Conservation (phyloP, 2,888 invertebrate genomes). For the Tachina lurida region DNA sequence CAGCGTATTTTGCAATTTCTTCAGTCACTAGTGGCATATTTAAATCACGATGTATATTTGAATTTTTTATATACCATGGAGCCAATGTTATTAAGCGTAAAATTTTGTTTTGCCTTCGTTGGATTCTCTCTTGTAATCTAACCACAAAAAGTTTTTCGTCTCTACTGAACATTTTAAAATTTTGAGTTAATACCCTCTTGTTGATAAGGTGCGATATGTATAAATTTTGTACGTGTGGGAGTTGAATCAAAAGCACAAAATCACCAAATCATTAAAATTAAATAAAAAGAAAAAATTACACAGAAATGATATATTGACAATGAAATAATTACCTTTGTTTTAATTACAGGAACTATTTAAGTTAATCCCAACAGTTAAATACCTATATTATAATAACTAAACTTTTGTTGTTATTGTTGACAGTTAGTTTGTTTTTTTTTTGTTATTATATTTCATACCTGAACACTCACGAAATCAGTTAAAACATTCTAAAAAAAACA, state of each 20-base stretch:
- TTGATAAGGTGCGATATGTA: too few species aligned
- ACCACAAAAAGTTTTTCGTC: too few species aligned
- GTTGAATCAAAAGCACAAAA: background rate
- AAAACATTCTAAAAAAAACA: slow-evolving; percentile 12
- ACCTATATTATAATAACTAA: background rate
- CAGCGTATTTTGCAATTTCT: too few species aligned
- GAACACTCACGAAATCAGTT: slow-evolving; percentile 7
- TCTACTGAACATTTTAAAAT: too few species aligned
- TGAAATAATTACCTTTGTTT: slow-evolving; percentile 56
- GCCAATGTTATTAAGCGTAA: too few species aligned
- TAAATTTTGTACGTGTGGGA: slow-evolving; percentile 11
- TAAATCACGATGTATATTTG: too few species aligned
- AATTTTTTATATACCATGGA: too few species aligned
- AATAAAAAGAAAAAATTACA: background rate
- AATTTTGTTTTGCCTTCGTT: too few species aligned
- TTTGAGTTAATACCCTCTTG: too few species aligned
- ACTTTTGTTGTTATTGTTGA: background rate
- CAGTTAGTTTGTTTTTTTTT: slow-evolving; percentile 15
- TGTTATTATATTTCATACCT: background rate
- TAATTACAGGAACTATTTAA: slow-evolving; percentile 57
- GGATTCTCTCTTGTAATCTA: too few species aligned
- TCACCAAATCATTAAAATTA: background rate
- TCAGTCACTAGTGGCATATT: too few species aligned
- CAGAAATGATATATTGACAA: slow-evolving; percentile 10
- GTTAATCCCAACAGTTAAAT: slow-evolving; percentile 45